phyloP scores from a whole-genome alignment of 2,888 invertebrate genomes.

The Drosophila lutescens region DNA sequence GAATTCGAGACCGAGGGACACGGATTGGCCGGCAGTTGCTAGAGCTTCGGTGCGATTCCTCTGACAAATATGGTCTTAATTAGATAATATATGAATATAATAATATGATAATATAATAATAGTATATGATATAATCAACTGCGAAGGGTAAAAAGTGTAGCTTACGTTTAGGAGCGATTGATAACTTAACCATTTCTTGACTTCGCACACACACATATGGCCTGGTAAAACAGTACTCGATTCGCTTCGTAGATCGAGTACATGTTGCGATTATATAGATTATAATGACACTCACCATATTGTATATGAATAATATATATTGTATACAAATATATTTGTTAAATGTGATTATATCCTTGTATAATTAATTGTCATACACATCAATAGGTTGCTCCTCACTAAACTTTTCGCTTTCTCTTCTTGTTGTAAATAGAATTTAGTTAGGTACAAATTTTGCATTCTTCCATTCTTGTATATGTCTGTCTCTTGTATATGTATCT shows the following conservation, averaged over 20 bases:
- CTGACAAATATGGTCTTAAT: slow-evolving; percentile 25
- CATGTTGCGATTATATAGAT: slow-evolving; percentile 48
- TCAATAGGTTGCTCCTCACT: slow-evolving; percentile 56
- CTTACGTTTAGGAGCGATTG: slow-evolving; percentile 17
- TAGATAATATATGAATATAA: slow-evolving; percentile 19
- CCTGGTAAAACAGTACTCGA: slow-evolving; percentile 69
- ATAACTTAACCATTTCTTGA: slow-evolving; percentile 29
- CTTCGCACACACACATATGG: slow-evolving; percentile 63
- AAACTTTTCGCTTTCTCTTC: slow-evolving; percentile 25
- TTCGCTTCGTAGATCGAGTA: slow-evolving; percentile 45
- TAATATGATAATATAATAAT: slow-evolving; percentile 13
- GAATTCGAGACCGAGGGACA: neutral
- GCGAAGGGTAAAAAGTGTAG: slow-evolving; percentile 22
- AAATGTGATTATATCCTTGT: slow-evolving; percentile 57
- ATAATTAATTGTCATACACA: slow-evolving; percentile 79
- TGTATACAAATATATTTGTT: slow-evolving; percentile 49
- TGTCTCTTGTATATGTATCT: slow-evolving; percentile 51
- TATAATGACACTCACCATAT: slow-evolving; percentile 65
- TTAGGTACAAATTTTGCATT: slow-evolving; percentile 72
- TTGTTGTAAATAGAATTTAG: slow-evolving; percentile 47
- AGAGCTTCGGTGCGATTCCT: slow-evolving; percentile 21
- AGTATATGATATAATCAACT: slow-evolving; percentile 22
- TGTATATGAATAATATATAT: slow-evolving; percentile 52
- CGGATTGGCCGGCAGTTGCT: slow-evolving; percentile 2
- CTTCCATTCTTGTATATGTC: slow-evolving; percentile 44